Base-by-base conservation (phyloP, 2,113 vertebrate genomes). In the Gavia stellata region DNA sequence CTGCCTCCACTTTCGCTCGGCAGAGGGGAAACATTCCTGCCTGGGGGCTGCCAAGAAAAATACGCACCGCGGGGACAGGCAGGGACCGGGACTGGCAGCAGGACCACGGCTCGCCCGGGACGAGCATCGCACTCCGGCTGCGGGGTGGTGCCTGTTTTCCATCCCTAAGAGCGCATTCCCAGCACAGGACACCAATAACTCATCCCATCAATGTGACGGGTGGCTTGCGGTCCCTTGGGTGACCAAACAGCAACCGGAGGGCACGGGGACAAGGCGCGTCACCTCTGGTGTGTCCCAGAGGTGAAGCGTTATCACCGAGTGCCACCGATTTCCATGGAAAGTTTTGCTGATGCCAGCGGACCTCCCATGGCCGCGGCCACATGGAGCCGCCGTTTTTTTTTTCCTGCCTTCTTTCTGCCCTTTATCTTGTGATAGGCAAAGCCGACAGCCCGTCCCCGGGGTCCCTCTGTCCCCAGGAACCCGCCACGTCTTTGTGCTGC, bases 1-100 rank as follows among this genome's bases (percentile, higher is more conserved):
- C 96, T 96, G 96, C 96, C 95, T 94, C 96, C 96, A 68, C 96
- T 96, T 78, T 90, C 62, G 5, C 95, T 74, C 55, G 6, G 86
- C 92, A 75, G 90, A 14, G 5, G 94, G 67, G 92, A 86, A 94
- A 81, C 94, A 96, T 96, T 97, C 95, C 92, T 92, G 95, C 83
- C 85, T 15, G 44, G 59, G 81, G 49, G 31, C 78, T 85, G 96
- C 96, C 96, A 68, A 81, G 92, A 11, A 17, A 90, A 96, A 86
- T 2, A 13, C 40, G 8, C 73, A 38, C 38, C 18, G 15, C 53
- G 26, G 87, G 63, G 89, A 83, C 66, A 1, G 1, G 6, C n/a
- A 0, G 70, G 83, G 90, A 56, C 4, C 0, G 65, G 63, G 47
- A 17, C n/a, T 0, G 36, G 79, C 78, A 44, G 86, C 17, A 17